These are phyloP conservation scores for Penaeus japonicus DNA, from an alignment of 1,140 invertebrate genomes.

Conservation along the genomic window DNA sequence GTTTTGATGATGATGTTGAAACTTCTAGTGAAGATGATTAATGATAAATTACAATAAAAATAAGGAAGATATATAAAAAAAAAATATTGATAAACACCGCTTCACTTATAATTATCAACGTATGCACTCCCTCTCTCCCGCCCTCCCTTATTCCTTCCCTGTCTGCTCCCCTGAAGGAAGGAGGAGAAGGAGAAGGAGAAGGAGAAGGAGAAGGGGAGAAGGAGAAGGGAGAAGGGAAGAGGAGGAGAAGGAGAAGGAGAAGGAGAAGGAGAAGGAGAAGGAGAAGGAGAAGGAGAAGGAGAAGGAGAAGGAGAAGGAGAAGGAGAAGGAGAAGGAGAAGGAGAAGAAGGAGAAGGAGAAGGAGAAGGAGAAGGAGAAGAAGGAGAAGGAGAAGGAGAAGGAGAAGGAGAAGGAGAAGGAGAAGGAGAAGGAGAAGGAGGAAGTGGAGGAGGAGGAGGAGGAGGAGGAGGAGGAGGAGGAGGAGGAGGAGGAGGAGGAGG, in stretches of 20 bases:
- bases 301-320: not conserved
- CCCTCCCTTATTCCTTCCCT: not conserved
- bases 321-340: not conserved
- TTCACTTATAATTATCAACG: too few species aligned
- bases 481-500: not conserved
- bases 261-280: not conserved
- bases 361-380: too few species aligned
- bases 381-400: too few species aligned
- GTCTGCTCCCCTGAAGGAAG: too few species aligned
- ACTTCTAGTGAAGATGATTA: not conserved
- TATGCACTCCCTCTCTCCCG: slow-evolving; percentile 9
- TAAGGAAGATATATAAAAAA: too few species aligned
- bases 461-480: not conserved
- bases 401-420: not conserved
- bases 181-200: not conserved
- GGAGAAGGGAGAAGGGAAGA: not conserved
- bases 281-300: not conserved
- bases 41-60: too few species aligned
- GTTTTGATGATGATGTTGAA: too few species aligned
- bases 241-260: not conserved
- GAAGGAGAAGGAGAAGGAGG: not conserved
- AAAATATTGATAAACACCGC: too few species aligned
- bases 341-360: not conserved
- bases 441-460: not conserved
- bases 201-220: not conserved